Evolutionary conservation across 2,888 invertebrate genomes (phyloP).

Genomic region (Dusona sp.): DNA sequence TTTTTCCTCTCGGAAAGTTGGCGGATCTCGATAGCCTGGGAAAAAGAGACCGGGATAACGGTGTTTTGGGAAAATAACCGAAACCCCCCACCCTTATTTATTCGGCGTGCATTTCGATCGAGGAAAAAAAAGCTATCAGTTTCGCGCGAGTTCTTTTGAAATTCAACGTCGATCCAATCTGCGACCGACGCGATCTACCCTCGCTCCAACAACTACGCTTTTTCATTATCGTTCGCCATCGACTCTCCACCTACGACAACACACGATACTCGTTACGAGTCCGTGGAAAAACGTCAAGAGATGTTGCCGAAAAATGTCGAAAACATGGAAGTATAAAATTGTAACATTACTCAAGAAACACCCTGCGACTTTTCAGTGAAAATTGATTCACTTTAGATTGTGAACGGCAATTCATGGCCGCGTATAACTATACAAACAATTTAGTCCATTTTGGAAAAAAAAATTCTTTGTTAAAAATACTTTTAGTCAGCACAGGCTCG

Average conservation of each 20-base stretch:
- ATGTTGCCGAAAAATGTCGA: neutral
- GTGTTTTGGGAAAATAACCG: constrained; percentile 72
- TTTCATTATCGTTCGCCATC: constrained; percentile 30
- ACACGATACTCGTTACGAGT: neutral
- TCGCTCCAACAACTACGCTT: constrained; percentile 18
- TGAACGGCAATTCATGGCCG: neutral
- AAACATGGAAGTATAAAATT: neutral
- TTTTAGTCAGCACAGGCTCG: no score
- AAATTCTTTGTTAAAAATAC: neutral
- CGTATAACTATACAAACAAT: neutral
- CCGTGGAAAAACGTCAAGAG: neutral
- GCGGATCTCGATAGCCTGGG: neutral
- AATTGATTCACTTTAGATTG: neutral
- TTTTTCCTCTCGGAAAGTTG: constrained; percentile 19
- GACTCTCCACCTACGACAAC: constrained; percentile 4
- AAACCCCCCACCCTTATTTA: constrained; percentile 38
- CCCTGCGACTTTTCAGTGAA: neutral
- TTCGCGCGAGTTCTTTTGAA: constrained; percentile 60
- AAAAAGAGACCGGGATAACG: constrained; percentile 56
- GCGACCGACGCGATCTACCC: constrained; percentile 20
- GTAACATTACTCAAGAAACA: neutral
- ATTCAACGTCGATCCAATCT: constrained; percentile 53
- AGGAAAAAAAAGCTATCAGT: constrained; percentile 58
- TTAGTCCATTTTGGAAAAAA: neutral
- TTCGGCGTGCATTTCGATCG: constrained; percentile 32